Percentiles rank a stretch among this genome's conserved stretches.
Conservation (phyloP, 2,888 invertebrate species). For the Scaptomyza tumidula region DNA sequence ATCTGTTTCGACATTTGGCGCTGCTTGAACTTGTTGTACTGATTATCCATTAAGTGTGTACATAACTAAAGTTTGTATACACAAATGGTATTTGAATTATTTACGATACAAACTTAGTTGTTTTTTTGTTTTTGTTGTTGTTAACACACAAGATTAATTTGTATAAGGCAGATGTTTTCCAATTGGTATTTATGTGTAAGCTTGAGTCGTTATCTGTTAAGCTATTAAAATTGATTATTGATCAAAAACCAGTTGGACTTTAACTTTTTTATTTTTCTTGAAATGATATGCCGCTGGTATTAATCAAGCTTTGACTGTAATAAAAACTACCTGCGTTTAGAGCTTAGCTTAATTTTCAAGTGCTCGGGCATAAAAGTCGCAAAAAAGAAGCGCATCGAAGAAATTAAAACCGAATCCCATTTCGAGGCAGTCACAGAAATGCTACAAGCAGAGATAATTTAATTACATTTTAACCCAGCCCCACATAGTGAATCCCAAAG, state of each 20-base stretch:
- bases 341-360: slow-evolving; percentile 4
- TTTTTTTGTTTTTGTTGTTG: neutral
- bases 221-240: neutral
- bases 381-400: slow-evolving; percentile 48
- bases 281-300: neutral
- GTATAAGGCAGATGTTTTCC: neutral
- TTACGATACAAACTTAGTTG: neutral
- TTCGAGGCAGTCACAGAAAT: slow-evolving; percentile 15
- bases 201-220: neutral
- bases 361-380: slow-evolving; percentile 28
- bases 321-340: slow-evolving; percentile 19
- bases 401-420: slow-evolving; percentile 52
- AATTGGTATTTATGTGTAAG: neutral
- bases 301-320: slow-evolving; percentile 3
- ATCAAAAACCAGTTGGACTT: neutral
- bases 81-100: neutral
- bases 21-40: neutral
- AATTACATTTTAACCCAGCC: slow-evolving; percentile 53
- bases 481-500: neutral
- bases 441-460: slow-evolving; percentile 69
- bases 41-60: neutral
- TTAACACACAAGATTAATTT: neutral
- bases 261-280: too few species aligned
- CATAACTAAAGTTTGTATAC: neutral
- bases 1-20: neutral